Conservation (phyloP, 2,888 invertebrate genomes). For the Aphodius granarius region DNA sequence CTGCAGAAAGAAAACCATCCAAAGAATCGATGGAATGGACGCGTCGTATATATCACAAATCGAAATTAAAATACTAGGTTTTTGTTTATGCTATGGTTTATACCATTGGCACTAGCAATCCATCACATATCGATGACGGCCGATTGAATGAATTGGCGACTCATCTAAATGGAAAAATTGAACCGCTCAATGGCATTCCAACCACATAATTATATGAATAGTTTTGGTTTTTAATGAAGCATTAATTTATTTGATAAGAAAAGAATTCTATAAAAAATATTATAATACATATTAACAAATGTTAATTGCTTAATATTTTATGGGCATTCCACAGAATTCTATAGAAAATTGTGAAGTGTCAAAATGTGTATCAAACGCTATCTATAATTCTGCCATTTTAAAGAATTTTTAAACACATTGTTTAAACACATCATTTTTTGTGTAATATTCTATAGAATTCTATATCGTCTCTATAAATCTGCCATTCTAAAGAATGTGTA, state of each 20-base stretch:
- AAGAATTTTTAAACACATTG: too few species aligned
- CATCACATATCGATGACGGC: background rate
- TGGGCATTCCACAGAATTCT: too few species aligned
- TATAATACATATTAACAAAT: too few species aligned
- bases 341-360: too few species aligned
- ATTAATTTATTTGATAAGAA: background rate
- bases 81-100: background rate
- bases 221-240: background rate
- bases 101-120: background rate
- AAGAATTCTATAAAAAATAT: too few species aligned
- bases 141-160: background rate
- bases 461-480: too few species aligned
- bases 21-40: background rate
- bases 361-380: too few species aligned
- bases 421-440: too few species aligned
- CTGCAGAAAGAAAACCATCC: background rate
- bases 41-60: background rate
- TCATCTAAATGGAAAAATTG: background rate
- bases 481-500: too few species aligned
- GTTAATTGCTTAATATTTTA: too few species aligned
- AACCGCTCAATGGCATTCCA: background rate
- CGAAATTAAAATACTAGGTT: background rate
- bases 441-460: too few species aligned
- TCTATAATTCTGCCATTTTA: too few species aligned
- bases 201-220: background rate